Base-by-base conservation (phyloP, 2,888 invertebrate species). In the Petrophora chlorosata region DNA sequence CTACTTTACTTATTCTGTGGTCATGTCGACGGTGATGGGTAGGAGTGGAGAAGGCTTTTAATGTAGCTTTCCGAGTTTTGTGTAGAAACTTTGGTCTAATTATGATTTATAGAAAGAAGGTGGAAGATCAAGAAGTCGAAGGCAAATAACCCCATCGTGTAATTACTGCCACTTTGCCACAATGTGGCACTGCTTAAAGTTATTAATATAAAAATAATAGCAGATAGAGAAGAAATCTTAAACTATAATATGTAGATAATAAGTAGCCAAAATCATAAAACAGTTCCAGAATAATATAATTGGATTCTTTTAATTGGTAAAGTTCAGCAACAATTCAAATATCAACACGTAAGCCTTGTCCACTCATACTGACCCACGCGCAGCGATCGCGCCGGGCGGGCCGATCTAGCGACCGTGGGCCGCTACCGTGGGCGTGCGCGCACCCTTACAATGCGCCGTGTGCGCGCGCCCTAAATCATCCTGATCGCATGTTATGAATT, bases 401-500 rank as follows among this genome's bases (percentile, higher is more conserved):
- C 85, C 79, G 81, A 79, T 83, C 83, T 79, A 79, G 79, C 72
- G 61, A 46, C 60, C 74, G 81, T 81, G 77, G 83, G 82, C 67
- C 70, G 86, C 88, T 87, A 87, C 88, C 82, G 88, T 88, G 79
- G 87, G 88, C 82, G 85, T 34, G 74, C 69, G 76, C 55, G 39
- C 63, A 61, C 68, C 76, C 70, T 75, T 75, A 85, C 83, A 82
- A 79, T 81, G 73, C 76, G 51, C 65, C 67, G 73, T 68, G 72
- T 64, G 74, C 72, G 60, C 73, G 68, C 65, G 61, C 66, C 69
- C 69, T 81, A 79, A 81, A 81, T 82, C 82, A 82, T 73, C 40
- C 59, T 49, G 47, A 41, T 56, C 36, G 57, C 57, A 51, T 56
- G 13, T 56, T 63, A 60, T 63, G 55, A 60, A 57, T 61, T 64